These are phyloP conservation scores for Trogon melanurus DNA, from an alignment of 2,113 vertebrate genomes.

Conservation along the genomic window DNA sequence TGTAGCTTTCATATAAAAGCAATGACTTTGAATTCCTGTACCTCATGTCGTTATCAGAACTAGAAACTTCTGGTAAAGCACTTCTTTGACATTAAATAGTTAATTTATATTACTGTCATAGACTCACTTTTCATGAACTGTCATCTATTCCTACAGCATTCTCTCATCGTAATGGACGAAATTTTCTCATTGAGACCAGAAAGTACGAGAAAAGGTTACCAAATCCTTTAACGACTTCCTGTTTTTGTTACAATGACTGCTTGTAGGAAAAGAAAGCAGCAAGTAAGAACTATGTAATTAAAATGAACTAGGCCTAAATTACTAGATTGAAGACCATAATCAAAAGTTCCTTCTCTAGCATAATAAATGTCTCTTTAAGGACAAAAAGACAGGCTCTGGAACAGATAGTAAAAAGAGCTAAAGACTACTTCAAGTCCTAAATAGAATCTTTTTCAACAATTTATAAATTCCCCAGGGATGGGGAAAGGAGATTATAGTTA, in stretches of 20 bases:
- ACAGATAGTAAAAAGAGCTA: not conserved
- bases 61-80: not conserved
- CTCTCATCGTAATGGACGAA: not conserved
- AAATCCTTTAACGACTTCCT: not conserved
- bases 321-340: not conserved
- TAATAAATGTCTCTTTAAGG: not conserved
- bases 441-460: not conserved
- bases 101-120: not conserved
- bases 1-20: not conserved
- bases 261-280: not conserved
- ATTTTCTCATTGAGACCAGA: not conserved
- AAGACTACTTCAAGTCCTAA: not conserved
- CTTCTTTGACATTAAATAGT: not conserved
- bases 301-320: not conserved
- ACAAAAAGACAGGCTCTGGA: not conserved
- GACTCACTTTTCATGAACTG: not conserved
- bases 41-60: not conserved
- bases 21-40: not conserved
- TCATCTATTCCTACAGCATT: not conserved
- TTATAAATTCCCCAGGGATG: too few relatives aligned
- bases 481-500: too few relatives aligned
- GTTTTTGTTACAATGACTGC: not conserved
- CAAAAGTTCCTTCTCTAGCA: not conserved
- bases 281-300: not conserved
- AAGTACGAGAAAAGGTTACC: not conserved